phyloP scores from a whole-genome alignment of 2,888 invertebrate genomes.

The Spicauda simplicius region DNA sequence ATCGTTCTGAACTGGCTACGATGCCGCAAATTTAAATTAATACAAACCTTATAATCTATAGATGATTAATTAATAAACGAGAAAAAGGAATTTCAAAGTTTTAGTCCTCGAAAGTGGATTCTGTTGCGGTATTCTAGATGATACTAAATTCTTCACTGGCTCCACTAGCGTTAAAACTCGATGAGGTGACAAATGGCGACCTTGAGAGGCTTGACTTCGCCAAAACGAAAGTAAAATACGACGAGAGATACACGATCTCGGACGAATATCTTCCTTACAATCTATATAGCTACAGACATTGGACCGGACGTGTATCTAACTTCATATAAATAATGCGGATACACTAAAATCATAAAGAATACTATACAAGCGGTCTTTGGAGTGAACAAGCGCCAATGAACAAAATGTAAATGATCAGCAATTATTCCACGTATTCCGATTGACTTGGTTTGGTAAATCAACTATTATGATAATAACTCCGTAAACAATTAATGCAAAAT shows the following conservation, averaged over 20 bases:
- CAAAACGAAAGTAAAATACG: constrained; percentile 23
- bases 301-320: constrained; percentile 23
- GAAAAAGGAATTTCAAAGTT: neutral
- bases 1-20: neutral
- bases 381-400: neutral
- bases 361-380: constrained; percentile 6
- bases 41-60: constrained; percentile 15
- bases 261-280: constrained; percentile 29
- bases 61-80: constrained; percentile 14
- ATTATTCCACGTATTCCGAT: neutral
- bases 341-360: constrained; percentile 2
- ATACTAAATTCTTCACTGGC: constrained; percentile 39
- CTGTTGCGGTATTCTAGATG: constrained; percentile 24
- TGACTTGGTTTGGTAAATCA: too few relatives aligned
- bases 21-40: constrained; percentile 16
- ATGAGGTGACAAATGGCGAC: constrained; percentile 38
- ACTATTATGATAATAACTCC: too few relatives aligned
- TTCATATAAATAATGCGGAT: neutral
- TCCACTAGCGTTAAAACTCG: constrained; percentile 47
- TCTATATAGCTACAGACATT: constrained; percentile 33
- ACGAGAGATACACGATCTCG: constrained; percentile 24
- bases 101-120: constrained; percentile 3
- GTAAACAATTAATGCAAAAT: too few relatives aligned
- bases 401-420: neutral
- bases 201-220: constrained; percentile 18